Evolutionary conservation across 2,113 vertebrate genomes (phyloP), one percentile per base, ranked within the genome.

Genomic region (Phrynosoma platyrhinos): DNA sequence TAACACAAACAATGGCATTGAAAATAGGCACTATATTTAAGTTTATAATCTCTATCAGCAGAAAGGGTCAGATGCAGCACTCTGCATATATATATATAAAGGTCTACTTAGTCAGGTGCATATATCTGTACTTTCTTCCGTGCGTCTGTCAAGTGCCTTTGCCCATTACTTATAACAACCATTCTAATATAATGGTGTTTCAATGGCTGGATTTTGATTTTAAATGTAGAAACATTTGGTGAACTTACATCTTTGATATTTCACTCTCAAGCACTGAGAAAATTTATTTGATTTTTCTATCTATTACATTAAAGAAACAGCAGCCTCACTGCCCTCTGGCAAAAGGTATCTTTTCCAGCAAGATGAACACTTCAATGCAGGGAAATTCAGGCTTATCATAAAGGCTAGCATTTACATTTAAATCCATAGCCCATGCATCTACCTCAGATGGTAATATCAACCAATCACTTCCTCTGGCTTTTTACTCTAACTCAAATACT

Each of bases 1-100:
- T 83, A 72, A 72, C 21, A 21, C 58, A 52, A 72, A 86, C 53
- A 55, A 77, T 62, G 69, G 76, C 32, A 75, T 18, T 84, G 69
- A 75, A 87, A 76, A 77, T n/a, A 85, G 16, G n/a, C 62, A 55
- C 79, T 88, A 83, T 79, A 68, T 25, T 84, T 74, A 85, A 68
- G 83, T 81, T 85, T 66, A 82, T 85, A 66, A 52, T 66, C 42
- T 40, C 58, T 9, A 72, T 66, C 58, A 66, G 71, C 71, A 82
- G 55, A 69, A 82, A 42, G 68, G 82, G 20, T 79, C 66, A 47
- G 18, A 40, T 87, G 66, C 55, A 87, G 85, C n/a, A 64, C 27
- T 83, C 16, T 80, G 30, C 23, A 58, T 68, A 47, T 47, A 47
- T 68, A 23, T 27, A 53, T 36, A 55, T 21, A 83, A 88, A 88